phyloP scores from a whole-genome alignment of 2,888 invertebrate genomes.

The Pristionchus entomophagus region DNA sequence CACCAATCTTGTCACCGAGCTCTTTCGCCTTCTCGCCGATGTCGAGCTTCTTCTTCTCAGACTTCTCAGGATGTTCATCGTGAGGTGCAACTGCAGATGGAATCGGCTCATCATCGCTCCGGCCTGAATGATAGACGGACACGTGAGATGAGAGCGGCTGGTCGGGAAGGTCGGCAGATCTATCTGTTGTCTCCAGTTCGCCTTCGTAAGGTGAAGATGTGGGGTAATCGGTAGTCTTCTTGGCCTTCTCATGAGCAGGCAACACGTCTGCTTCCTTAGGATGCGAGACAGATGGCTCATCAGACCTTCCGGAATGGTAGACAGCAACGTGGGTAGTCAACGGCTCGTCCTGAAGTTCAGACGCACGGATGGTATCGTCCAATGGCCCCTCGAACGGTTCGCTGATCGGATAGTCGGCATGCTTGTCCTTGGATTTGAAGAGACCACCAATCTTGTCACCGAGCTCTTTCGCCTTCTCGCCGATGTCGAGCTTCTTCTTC shows the following conservation, averaged over 20 bases:
- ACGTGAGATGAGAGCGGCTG: slow-evolving; percentile 6
- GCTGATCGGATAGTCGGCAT: not conserved
- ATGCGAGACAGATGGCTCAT: not conserved
- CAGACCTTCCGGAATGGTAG: slow-evolving; percentile 7
- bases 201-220: not conserved
- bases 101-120: not conserved
- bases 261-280: not conserved
- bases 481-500: slow-evolving; percentile 35
- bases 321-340: not conserved
- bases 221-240: not conserved
- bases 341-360: not conserved
- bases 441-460: slow-evolving; percentile 13
- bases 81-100: not conserved
- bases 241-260: not conserved
- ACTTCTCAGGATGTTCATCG: not conserved
- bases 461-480: slow-evolving; percentile 23
- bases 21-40: slow-evolving; percentile 15
- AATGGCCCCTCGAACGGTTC: slow-evolving; percentile 5
- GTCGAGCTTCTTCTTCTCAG: slow-evolving; percentile 35
- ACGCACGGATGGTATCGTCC: not conserved
- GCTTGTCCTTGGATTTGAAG: slow-evolving; percentile 14
- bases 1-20: slow-evolving; percentile 17
- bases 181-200: not conserved
- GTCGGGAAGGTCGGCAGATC: not conserved
- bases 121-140: slow-evolving; percentile 23